These are phyloP conservation scores for Spodoptera frugiperda DNA, from an alignment of 1,140 invertebrate species.

Conservation along the genomic window DNA sequence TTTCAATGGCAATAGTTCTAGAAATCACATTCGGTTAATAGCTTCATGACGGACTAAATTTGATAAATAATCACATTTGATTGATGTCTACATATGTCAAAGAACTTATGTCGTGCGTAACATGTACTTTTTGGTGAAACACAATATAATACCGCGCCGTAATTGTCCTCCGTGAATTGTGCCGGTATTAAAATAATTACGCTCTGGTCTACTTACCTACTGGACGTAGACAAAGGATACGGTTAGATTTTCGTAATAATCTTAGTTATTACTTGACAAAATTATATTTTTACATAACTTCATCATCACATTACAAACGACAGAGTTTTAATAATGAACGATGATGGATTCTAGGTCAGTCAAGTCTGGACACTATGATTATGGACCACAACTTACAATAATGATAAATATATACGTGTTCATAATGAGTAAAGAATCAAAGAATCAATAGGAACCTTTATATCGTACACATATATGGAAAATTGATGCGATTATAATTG, in stretches of 20 bases:
- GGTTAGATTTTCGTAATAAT: background rate
- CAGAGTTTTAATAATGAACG: no score
- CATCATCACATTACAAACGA: no score
- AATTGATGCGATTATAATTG: background rate
- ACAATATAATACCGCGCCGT: background rate
- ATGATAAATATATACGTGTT: background rate
- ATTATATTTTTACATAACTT: no score
- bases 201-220: background rate
- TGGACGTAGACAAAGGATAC: background rate
- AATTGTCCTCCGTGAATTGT: background rate
- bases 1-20: constrained; percentile 62
- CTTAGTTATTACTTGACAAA: background rate
- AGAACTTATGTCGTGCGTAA: background rate
- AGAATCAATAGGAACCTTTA: no score
- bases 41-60: constrained; percentile 28
- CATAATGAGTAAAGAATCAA: no score
- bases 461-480: background rate
- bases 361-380: no score
- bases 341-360: no score
- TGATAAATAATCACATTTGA: constrained; percentile 32
- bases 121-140: background rate
- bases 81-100: constrained; percentile 33
- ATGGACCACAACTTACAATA: background rate
- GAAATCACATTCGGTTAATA: constrained; percentile 33
- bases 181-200: constrained; percentile 4